Base-by-base conservation (phyloP, 1,140 invertebrate species). In the Pararge aegeria region DNA sequence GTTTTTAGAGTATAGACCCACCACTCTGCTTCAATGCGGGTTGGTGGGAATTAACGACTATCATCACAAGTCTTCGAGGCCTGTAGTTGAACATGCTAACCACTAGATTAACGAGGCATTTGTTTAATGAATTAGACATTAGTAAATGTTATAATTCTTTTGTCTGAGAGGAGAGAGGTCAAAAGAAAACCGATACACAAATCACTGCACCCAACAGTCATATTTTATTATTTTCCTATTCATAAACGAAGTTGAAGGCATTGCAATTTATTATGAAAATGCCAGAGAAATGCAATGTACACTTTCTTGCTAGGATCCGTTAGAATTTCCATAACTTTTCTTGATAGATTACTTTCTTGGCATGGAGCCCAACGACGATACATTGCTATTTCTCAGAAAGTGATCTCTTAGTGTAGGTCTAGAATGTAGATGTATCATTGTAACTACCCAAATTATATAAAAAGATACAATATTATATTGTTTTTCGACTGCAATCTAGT, bases 301-400 rank as follows among this genome's bases (percentile, higher is more conserved):
- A 60, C 18, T 37, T 53, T 60, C 38, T 30, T 52, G 19, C 40
- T 53, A 30, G 40, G 27, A 60, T 60, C 44, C 50, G 27, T 29
- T 27, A 53, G 24, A 16, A 60, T 53, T 51, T 60, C 40, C 57
- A 60, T 60, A 60, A 60, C 24, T 60, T 51, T 60, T 38, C 21
- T 53, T 60, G 57, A 60, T 60, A 60, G 38, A 60, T 60, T 53
- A 60, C 57, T 54, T 60, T 49, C 50, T 53, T 60, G 57, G 57
- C 57, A 48, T 60, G 34, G 12, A 60, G 50, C 57, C 57, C 56
- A 42, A 27, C 29, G 56, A 30, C 56, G 27, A 52, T 60, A 48
- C 37, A 49, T 21, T 44, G 37, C 38, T 53, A 60, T 60, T 60
- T 53, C 52, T 60, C 57, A 57, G 29, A 19, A 44, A 57, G 20